phyloP scores from a whole-genome alignment of 2,888 invertebrate genomes.

The Polymixis flavicincta region DNA sequence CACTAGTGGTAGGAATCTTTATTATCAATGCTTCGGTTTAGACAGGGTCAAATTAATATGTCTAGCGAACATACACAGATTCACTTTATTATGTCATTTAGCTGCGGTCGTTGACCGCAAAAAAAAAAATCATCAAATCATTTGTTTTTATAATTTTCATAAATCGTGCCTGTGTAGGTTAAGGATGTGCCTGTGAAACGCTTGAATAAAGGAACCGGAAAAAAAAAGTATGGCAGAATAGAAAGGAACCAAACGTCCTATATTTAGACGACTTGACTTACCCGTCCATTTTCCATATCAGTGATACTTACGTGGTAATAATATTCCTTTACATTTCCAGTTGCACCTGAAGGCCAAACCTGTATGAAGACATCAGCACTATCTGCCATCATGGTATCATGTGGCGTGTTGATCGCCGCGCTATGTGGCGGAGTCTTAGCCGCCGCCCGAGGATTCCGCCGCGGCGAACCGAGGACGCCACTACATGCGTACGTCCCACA shows the following conservation, averaged over 20 bases:
- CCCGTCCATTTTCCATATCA: not conserved
- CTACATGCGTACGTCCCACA: slow-evolving; percentile 91
- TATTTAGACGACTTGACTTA: not conserved
- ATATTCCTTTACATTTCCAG: slow-evolving; percentile 64
- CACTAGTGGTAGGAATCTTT: slow-evolving; percentile 67
- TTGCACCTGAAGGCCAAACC: slow-evolving; percentile 89
- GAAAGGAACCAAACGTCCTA: not conserved
- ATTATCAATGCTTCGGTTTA: not conserved
- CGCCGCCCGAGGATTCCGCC: slow-evolving; percentile 94
- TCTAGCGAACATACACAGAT: too few relatives aligned
- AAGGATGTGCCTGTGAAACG: not conserved
- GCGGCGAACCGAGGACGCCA: slow-evolving; percentile 84
- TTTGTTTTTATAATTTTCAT: too few relatives aligned
- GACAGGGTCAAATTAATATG: too few relatives aligned
- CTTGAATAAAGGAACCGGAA: not conserved
- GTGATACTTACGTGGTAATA: not conserved
- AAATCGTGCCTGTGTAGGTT: too few relatives aligned
- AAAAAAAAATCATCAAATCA: too few relatives aligned
- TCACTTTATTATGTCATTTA: too few relatives aligned
- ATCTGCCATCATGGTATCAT: slow-evolving; percentile 92
- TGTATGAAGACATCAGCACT: slow-evolving; percentile 92
- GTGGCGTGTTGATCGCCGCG: slow-evolving; percentile 93
- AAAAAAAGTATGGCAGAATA: not conserved
- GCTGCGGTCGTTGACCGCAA: too few relatives aligned
- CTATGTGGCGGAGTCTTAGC: slow-evolving; percentile 93